These are phyloP conservation scores for Butorides virescens DNA, from an alignment of 2,113 vertebrate species.

Conservation along the genomic window DNA sequence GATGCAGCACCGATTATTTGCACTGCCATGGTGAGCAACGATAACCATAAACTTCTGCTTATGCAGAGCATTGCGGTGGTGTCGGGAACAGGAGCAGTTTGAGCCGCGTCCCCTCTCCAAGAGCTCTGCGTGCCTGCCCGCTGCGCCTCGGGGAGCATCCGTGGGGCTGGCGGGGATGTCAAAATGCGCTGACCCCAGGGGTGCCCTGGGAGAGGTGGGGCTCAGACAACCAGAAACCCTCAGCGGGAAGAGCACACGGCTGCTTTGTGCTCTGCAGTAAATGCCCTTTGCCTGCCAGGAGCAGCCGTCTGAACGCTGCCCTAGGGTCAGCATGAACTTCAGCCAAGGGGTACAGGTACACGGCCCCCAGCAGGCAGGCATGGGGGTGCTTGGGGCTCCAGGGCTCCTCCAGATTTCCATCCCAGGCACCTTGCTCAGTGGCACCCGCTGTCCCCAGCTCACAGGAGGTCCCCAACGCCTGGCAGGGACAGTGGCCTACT, in stretches of 20 bases:
- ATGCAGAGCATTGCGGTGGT: rapidly evolving
- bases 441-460: not conserved
- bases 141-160: not conserved
- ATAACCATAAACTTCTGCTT: not conserved
- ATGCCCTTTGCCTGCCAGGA: not conserved
- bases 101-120: not conserved
- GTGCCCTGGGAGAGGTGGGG: no score
- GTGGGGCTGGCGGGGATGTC: not conserved
- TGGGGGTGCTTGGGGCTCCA: not conserved
- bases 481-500: not conserved
- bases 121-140: not conserved
- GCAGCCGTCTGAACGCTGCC: not conserved
- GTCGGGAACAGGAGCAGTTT: not conserved
- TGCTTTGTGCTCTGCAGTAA: not conserved
- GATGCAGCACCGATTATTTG: not conserved
- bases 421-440: not conserved
- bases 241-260: not conserved
- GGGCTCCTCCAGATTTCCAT: no score
- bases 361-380: not conserved
- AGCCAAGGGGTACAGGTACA: not conserved
- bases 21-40: no score
- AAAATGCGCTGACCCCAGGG: not conserved
- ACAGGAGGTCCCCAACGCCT: rapidly evolving
- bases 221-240: not conserved
- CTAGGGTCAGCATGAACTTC: not conserved